Base-by-base conservation (phyloP, 2,797 vertebrate genomes). In the Poecilia picta region DNA sequence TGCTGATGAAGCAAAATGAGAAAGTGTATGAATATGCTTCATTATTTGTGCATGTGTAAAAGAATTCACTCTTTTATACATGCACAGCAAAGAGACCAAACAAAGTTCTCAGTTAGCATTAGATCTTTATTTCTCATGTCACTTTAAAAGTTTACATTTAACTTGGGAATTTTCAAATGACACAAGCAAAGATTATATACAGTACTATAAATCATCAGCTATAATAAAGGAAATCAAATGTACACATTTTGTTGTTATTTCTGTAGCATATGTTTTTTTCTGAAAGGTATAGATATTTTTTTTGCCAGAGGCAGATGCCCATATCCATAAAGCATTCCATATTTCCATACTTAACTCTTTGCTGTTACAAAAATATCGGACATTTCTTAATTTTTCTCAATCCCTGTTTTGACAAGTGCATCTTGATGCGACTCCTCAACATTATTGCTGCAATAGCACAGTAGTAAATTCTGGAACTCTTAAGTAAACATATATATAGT, bases 111-210 rank as follows among this genome's bases (percentile, higher is more conserved):
- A 78, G 91, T 94, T 93, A 93, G 92, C 93, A 84, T 89, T 90
- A 91, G 86, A 90, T 95, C 93, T 95, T 96, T 96, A 96, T 97
- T 96, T 96, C 95, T 96, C 92, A 94, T 95, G 93, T 94, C 93
- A 93, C 93, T 95, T 95, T 93, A 90, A 79, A 95, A 93, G 93
- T 93, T 95, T 92, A 94, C 92, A 90, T 94, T 94, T 90, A 92
- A 95, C 49, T 91, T 91, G 83, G 91, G 92, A 93, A 90, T 91
- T 71, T 90, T 93, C 91, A 92, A 94, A 95, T 94, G 94, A 96
- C 94, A 96, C 92, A 96, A 96, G 94, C 93, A 94, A 95, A 95
- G 94, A 93, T 94, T 93, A 95, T 93, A 95, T 93, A 95, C 94
- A 96, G 31, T 13, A 93, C 92, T 96, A 95, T 93, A 95, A 96